Evolutionary conservation across 2,888 invertebrate species (phyloP).

Genomic region (Drosophila falleni): DNA sequence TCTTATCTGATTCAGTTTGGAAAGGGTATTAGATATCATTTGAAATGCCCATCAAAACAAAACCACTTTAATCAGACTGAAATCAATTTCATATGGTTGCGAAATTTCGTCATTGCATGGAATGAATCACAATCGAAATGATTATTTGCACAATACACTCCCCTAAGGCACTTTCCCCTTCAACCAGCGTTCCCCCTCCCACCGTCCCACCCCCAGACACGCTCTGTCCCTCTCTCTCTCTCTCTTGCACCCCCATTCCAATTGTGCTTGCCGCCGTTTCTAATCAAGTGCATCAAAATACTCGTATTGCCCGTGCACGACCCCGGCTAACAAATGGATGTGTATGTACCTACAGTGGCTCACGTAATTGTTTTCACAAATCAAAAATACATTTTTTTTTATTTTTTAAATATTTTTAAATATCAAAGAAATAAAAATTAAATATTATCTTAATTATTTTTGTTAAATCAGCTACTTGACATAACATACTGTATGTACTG

Average conservation of each 20-base stretch:
- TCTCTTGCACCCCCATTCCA: conserved; percentile 20
- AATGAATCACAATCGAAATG: conserved; percentile 23
- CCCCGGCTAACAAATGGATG: conserved; percentile 35
- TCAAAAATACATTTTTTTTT: too few species aligned
- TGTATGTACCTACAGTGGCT: neutral
- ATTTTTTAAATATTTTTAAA: too few species aligned
- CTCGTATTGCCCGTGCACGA: conserved; percentile 25
- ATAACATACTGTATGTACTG: neutral
- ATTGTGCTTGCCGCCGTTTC: conserved; percentile 71
- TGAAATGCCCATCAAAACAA: neutral
- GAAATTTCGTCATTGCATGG: conserved; percentile 14
- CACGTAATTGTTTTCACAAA: neutral
- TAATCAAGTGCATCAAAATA: conserved; percentile 57
- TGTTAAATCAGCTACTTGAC: neutral
- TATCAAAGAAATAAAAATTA: too few species aligned
- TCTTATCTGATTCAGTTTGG: neutral
- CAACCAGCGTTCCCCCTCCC: too few species aligned
- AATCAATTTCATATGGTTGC: conserved; percentile 15
- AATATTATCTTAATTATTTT: neutral
- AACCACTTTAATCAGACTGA: conserved; percentile 1
- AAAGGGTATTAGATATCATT: neutral
- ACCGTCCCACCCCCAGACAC: neutral
- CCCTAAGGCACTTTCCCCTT: neutral
- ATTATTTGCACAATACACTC: conserved; percentile 4
- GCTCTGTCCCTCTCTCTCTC: neutral